Conservation (phyloP, 2,888 invertebrate genomes). For the Lymantria dispar region DNA sequence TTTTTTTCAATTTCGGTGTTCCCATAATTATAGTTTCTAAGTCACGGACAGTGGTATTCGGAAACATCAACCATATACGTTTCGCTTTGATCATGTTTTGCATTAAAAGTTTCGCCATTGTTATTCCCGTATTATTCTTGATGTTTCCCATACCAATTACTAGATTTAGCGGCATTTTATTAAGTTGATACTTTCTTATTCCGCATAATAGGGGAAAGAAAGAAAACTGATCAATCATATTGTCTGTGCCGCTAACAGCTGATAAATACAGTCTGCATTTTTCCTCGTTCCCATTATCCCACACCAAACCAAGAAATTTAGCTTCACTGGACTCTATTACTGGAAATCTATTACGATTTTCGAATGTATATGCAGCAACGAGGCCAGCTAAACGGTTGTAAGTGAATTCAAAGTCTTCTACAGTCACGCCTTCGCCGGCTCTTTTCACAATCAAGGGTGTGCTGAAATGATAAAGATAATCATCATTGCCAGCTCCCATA, state of each 20-base stretch:
- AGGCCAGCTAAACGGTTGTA: conserved; percentile 49
- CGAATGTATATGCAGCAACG: conserved; percentile 49
- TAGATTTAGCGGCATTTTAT: conserved; percentile 44
- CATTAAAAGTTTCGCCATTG: conserved; percentile 40
- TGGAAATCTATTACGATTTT: conserved; percentile 45
- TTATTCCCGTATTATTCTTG: conserved; percentile 41
- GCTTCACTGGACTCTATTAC: conserved; percentile 44
- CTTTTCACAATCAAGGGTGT: conserved; percentile 47
- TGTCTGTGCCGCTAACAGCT: conserved; percentile 50
- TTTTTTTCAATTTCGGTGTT: conserved; percentile 27
- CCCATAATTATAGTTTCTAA: conserved; percentile 23
- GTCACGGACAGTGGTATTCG: conserved; percentile 25
- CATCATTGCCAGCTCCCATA: no score
- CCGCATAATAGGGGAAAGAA: conserved; percentile 54
- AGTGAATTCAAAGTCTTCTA: conserved; percentile 53
- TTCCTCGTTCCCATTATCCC: conserved; percentile 39
- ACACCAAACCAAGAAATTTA: conserved; percentile 39
- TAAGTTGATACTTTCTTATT: conserved; percentile 46
- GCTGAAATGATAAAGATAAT: conserved; percentile 29
- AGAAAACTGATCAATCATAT: conserved; percentile 49
- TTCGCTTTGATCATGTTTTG: conserved; percentile 27
- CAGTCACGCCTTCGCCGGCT: conserved; percentile 37
- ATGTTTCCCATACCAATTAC: conserved; percentile 51
- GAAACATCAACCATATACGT: conserved; percentile 42
- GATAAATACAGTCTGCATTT: conserved; percentile 48